A percentile compares a stretch with the other conserved stretches of the same genome.
phyloP scores from a whole-genome alignment of 1,140 invertebrate species.

The Carcinoscorpius rotundicauda region DNA sequence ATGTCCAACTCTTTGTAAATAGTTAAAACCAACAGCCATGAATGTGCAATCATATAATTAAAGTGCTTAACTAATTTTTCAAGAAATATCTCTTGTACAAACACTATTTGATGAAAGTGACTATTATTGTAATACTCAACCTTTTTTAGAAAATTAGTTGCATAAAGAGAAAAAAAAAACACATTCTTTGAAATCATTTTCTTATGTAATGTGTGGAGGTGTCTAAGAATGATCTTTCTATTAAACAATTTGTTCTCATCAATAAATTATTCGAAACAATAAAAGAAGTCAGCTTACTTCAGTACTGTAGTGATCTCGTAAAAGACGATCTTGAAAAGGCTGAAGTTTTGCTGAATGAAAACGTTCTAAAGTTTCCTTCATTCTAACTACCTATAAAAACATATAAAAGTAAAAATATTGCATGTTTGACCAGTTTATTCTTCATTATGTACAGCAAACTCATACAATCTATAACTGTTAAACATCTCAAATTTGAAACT shows the following conservation, averaged over 20 bases:
- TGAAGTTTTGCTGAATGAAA: slow-evolving; percentile 76
- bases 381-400: slow-evolving; percentile 39
- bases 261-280: slow-evolving; percentile 2
- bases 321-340: slow-evolving; percentile 38
- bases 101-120: too few species aligned
- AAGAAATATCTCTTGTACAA: too few species aligned
- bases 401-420: too few species aligned
- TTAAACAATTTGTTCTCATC: neutral
- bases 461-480: too few species aligned
- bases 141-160: neutral
- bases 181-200: neutral
- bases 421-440: too few species aligned
- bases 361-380: slow-evolving; percentile 73
- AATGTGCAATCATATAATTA: too few species aligned
- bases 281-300: slow-evolving; percentile 6
- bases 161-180: neutral
- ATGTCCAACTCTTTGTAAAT: too few species aligned
- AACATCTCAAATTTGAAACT: too few species aligned
- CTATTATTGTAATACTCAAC: neutral
- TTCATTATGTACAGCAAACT: too few species aligned
- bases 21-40: too few species aligned
- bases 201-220: neutral
- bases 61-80: too few species aligned
- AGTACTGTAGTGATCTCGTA: slow-evolving; percentile 21
- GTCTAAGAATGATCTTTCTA: neutral